Percentiles rank a stretch among this genome's conserved stretches.
Evolutionary conservation across 2,113 vertebrate genomes (phyloP).

Genomic region (Columba livia): DNA sequence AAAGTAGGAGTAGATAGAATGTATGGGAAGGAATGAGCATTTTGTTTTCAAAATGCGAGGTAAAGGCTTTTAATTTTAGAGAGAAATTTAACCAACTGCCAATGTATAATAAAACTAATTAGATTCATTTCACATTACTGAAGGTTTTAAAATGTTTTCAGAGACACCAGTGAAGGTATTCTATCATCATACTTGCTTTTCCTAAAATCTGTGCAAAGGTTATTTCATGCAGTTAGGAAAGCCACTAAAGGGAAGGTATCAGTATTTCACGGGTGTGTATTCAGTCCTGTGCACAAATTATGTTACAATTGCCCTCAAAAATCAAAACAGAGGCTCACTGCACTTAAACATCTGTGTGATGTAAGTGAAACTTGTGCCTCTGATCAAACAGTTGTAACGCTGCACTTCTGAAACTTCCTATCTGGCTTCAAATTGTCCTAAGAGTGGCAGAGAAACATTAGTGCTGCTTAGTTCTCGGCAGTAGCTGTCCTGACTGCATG

Average conservation of each 20-base stretch:
- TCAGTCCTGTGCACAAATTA: not conserved
- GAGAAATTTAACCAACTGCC: not conserved
- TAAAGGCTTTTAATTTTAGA: not conserved
- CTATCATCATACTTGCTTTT: not conserved
- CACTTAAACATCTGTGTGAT: not conserved
- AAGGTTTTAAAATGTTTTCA: slow-evolving; percentile 17
- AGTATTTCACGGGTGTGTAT: not conserved
- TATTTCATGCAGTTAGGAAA: not conserved
- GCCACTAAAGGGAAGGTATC: not conserved
- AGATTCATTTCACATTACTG: not conserved
- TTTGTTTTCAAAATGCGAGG: not conserved
- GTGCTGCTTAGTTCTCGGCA: not conserved
- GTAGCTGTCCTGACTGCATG: slow-evolving; percentile 18
- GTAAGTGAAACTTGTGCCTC: not conserved
- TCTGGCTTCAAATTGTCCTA: not conserved
- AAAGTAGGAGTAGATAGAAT: not conserved
- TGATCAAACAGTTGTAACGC: not conserved
- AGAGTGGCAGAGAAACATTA: not conserved
- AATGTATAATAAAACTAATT: not conserved
- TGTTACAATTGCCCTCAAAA: not conserved
- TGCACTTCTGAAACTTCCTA: not conserved
- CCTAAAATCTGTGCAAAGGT: not conserved
- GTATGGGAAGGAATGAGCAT: not conserved
- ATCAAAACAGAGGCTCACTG: not conserved
- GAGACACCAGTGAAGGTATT: slow-evolving; percentile 39